Conservation (phyloP, 1,140 invertebrate genomes). For the Drosophila persimilis region DNA sequence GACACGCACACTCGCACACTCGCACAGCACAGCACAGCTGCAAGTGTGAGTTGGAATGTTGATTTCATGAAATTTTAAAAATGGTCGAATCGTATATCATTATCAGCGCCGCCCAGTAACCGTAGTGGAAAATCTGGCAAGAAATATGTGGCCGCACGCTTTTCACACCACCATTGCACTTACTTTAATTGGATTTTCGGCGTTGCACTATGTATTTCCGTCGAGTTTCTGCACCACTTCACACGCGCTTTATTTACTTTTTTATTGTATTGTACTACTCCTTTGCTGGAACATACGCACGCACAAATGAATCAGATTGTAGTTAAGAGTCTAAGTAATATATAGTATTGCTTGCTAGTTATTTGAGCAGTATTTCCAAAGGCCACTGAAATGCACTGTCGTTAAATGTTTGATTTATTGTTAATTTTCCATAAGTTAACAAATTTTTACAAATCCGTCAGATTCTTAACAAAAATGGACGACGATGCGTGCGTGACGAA, state of each 20-base stretch:
- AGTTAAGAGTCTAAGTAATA: slow-evolving; percentile 46
- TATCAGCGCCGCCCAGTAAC: slow-evolving; percentile 40
- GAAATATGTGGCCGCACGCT: slow-evolving; percentile 13
- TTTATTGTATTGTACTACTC: slow-evolving; percentile 62
- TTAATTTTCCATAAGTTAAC: slow-evolving; percentile 46
- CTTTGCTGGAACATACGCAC: slow-evolving; percentile 55
- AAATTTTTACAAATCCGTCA: slow-evolving; percentile 50
- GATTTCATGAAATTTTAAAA: slow-evolving; percentile 81
- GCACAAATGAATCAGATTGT: slow-evolving; percentile 34
- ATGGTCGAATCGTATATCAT: slow-evolving; percentile 78
- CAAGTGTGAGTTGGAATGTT: slow-evolving; percentile 75
- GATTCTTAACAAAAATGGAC: slow-evolving; percentile 73
- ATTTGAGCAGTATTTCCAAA: slow-evolving; percentile 75
- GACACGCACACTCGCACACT: slow-evolving; percentile 37
- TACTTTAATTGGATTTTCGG: slow-evolving; percentile 45
- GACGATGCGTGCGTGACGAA: slow-evolving; percentile 67
- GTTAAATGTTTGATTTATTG: slow-evolving; percentile 19
- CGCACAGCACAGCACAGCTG: slow-evolving; percentile 6
- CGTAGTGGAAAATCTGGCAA: slow-evolving; percentile 14
- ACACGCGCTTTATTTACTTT: slow-evolving; percentile 76
- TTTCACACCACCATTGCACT: slow-evolving; percentile 49
- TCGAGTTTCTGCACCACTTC: slow-evolving; percentile 70
- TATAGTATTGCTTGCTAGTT: slow-evolving; percentile 56
- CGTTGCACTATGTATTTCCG: slow-evolving; percentile 31
- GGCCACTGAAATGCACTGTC: slow-evolving; percentile 77